These are phyloP conservation scores for Thunnus maccoyii DNA, from an alignment of 2,113 vertebrate species.

Conservation along the genomic window DNA sequence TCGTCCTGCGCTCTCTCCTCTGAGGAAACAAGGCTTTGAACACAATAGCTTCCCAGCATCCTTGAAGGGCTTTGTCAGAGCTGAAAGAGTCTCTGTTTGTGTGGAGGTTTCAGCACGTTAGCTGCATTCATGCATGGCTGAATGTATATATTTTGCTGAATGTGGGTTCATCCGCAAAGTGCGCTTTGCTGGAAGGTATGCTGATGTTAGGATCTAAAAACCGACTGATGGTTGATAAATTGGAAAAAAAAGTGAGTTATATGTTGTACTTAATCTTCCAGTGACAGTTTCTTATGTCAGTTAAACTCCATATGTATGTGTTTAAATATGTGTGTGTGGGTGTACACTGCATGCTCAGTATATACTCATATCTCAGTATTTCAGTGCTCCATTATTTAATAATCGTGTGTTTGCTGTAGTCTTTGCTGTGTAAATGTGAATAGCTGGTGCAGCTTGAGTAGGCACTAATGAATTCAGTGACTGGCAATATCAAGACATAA, in stretches of 20 bases:
- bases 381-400: slow-evolving; percentile 11
- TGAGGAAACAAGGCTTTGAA: slow-evolving; percentile 29
- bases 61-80: slow-evolving; percentile 17
- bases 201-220: not conserved
- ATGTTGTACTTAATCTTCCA: slow-evolving; percentile 11
- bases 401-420: not conserved
- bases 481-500: slow-evolving; percentile 22
- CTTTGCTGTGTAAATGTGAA: slow-evolving; percentile 22
- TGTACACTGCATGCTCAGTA: not conserved
- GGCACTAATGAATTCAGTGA: slow-evolving; percentile 24
- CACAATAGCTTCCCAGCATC: slow-evolving; percentile 9
- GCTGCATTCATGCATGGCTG: not conserved
- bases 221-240: not conserved
- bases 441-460: slow-evolving; percentile 12
- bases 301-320: not conserved
- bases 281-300: slow-evolving; percentile 4
- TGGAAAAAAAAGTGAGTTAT: not conserved
- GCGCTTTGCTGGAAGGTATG: not conserved
- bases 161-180: not conserved
- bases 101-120: slow-evolving; percentile 7
- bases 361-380: slow-evolving; percentile 7
- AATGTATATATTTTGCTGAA: not conserved
- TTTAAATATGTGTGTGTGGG: slow-evolving; percentile 4
- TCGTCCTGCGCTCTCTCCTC: not conserved
- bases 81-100: slow-evolving; percentile 19